Evolutionary conservation across 1,140 invertebrate genomes (phyloP), one percentile per base, ranked within the genome.

Genomic region (Aricia agestis): DNA sequence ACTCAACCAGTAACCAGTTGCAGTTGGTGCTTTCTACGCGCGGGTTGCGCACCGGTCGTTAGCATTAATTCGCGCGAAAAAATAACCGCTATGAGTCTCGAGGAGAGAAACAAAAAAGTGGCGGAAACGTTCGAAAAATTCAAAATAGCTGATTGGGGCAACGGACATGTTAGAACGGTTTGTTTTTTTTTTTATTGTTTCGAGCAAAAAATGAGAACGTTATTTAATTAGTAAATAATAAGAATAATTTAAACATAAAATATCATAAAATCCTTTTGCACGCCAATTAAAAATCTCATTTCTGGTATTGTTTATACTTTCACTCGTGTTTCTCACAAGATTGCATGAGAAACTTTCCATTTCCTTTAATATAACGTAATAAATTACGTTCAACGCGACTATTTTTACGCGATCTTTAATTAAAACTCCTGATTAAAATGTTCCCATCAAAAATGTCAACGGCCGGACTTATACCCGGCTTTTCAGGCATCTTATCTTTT

Each of bases 61-160:
- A 9, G 15, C 18, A n/a, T 5, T 59, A 9, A 11, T 63, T 11
- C 19, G 18, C 19, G 59, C 59, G 10, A 63, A 63, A 63, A 19
- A 59, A 63, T 31, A 63, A 18, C 7, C 59, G 19, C 18, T 10
- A 92, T 92, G 91, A 92, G 90, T 82, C 77, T 92, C 32, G 84
- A 89, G 70, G 78, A 78, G 76, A 84, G 91, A 69, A 87, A 92
- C 66, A 83, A 86, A 75, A 92, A 92, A 74, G 82, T 92, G n/a
- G 80, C 83, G 10, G 91, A 90, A n/a, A 89, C 86, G 11, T 91
- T 85, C 59, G 89, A 91, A 69, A 90, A 89, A 76, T 91, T 82
- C 74, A 92, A 89, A 78, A 89, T 88, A 52, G 81, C 79, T 9
- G 76, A 89, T 81, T 91, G 88, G 89, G 87, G 87, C 70, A 83